Base-by-base conservation (phyloP, 2,797 vertebrate genomes). In the Vespertilio murinus region DNA sequence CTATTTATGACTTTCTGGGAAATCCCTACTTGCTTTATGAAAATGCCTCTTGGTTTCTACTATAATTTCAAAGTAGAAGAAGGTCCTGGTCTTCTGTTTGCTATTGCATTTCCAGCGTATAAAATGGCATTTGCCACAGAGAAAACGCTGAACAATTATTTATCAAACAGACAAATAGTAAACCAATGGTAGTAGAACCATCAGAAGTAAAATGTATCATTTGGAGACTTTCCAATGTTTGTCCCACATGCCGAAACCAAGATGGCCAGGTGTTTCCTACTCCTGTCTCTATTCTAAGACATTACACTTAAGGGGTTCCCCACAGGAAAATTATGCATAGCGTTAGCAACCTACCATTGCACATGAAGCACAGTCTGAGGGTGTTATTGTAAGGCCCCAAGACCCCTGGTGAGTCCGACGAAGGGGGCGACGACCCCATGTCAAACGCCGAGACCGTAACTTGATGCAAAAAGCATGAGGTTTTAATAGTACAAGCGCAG, bases 231-330 rank as follows among this genome's bases (percentile, higher is more conserved):
- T 47, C 65, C 40, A 56, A 8, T 70, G 17, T 45, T 45, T 49
- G 22, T 5, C 25, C 7, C 11, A 10, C 10, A 13, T 45, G 4
- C 35, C 74, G 45, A 86, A 90, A 88, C 4, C 47, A 81, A 88
- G 73, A 87, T 11, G 90, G 88, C 35, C 84, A 93, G 54, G 77
- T 95, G 87, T 96, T 95, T 96, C 86, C 20, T 56, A 88, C 70
- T 28, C 25, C 40, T 83, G 35, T 82, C 13, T 81, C 6, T 35
- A 33, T 82, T 80, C 38, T 88, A 59, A 93, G 42, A 91, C 38
- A 88, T 83, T 92, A 40, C 0, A 67, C 28, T 25, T 56, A 23
- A 84, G 52, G 94, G 59, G 28, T 67, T 93, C 95, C 42, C 88
- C 75, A 80, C 25, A 83, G 90, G 88, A 95, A 82, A 59, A 22